Base-by-base conservation (phyloP, 2,797 vertebrate genomes). In the Artibeus jamaicensis region DNA sequence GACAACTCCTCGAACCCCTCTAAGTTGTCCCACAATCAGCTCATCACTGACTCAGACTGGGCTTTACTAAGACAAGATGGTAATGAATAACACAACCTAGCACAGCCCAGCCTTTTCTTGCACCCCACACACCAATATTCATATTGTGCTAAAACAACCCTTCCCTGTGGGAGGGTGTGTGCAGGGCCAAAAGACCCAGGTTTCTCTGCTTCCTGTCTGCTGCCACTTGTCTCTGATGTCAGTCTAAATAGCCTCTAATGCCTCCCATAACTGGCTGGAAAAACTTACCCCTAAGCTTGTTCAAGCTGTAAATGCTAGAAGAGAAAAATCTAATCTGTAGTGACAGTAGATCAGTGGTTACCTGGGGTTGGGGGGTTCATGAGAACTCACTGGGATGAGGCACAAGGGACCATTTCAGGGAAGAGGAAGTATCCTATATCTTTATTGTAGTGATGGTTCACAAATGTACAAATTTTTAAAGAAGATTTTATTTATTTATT, bases 301-400 rank as follows among this genome's bases (percentile, higher is more conserved):
- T 94, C 50, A 94, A 91, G 91, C 50, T 57, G 11, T 12, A 93
- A 89, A 57, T 29, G n/a, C 73, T 71, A 92, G 62, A 87, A 96
- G 89, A 91, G 81, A 59, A 37, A 87, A 81, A 55, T 76, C 37
- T 70, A 88, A 89, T 42, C 48, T 86, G 14, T 68, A 78, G 24
- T 81, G 22, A 96, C 46, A 83, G 34, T 16, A 89, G 65, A 94
- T 22, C 76, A 87, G 21, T 42, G 22, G 37, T 87, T 77, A 92
- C 67, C 59, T 59, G 37, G 67, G 16, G 1, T 3, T 55, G 1
- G 32, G 5, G 57, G 10, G 18, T 21, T 76, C 76, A 48, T 32
- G 65, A 84, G 29, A 73, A 67, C 10, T 57, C 48, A 81, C 42
- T 76, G 76, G 7, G 22, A 76, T 78, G 68, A 97, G 62, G 53